Base-by-base conservation (phyloP, 30 jellyfish, hydroid and myxozoan species). In the Mastigias papua region DNA sequence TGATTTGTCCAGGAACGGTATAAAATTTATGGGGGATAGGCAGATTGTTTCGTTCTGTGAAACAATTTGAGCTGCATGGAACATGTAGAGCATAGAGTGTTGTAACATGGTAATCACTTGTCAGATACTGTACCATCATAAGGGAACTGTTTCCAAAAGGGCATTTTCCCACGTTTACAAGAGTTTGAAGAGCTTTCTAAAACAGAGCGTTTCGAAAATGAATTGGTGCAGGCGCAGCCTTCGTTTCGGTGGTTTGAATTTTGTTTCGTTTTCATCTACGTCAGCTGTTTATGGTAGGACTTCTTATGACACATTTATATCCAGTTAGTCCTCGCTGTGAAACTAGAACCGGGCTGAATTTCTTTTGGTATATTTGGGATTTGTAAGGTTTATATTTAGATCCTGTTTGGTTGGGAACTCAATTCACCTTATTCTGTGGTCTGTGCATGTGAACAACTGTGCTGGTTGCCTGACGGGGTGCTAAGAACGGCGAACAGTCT, bases 371-470 rank as follows among this genome's bases (percentile, higher is more conserved):
- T 54, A 54, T 9, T 63, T 63, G 13, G 74, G 74, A 63, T 63
- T 63, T 63, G 19, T 3, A 6, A 3, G 25, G 67, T 6, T 42
- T 63, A 20, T 20, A 63, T 63, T 63, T 63, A 63, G 42, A 63
- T 7, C 46, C 26, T 27, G 6, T 63, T n/a, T 63, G 74, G 74
- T 63, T 58, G 74, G 42, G 42, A 63, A 25, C n/a, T 63, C 74
- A 27, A 25, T 25, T 58, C 29, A 58, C 11, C 11, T 58, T 63
- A n/a, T 63, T 6, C 5, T 63, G 74, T 27, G 74, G 74, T 63
- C 37, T 13, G 21, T 1, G 42, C 46, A 63, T 63, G 74, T 9
- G 74, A 26, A 25, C 22, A n/a, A 63, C 7, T 63, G 74, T 15
- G 23, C 23, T 5, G 46, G n/a, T 58, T 58, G 70, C n/a, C 21